Evolutionary conservation across 2,888 invertebrate genomes (phyloP).

Genomic region (Oscheius myriophilus): DNA sequence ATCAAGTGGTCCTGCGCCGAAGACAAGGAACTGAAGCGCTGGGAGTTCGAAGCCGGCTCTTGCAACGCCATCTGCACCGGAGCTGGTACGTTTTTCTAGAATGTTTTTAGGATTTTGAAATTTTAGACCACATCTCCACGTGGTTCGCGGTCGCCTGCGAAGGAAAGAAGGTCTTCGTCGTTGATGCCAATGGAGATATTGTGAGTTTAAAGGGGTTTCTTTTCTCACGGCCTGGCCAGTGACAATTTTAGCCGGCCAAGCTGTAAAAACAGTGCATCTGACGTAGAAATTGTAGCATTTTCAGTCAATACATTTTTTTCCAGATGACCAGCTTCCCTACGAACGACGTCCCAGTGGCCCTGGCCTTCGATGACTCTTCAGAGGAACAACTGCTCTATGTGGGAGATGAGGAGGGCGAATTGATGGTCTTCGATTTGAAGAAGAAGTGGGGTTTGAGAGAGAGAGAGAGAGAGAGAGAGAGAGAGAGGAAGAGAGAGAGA

Average conservation of each 20-base stretch:
- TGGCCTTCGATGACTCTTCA: constrained; percentile 6
- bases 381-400: constrained; percentile 25
- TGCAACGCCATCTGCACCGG: constrained; percentile 42
- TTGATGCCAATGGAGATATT: constrained; percentile 2
- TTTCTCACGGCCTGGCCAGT: too few species aligned
- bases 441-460: too few species aligned
- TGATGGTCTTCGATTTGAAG: constrained; percentile 33
- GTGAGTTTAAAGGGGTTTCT: not conserved
- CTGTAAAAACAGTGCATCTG: too few species aligned
- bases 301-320: too few species aligned
- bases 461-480: too few species aligned
- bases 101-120: too few species aligned
- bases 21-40: constrained; percentile 22
- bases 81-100: constrained; percentile 1
- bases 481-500: too few species aligned
- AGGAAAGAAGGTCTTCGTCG: constrained; percentile 8
- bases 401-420: constrained; percentile 34
- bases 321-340: constrained; percentile 7
- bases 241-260: too few species aligned
- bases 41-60: constrained; percentile 43
- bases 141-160: constrained; percentile 25
- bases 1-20: constrained; percentile 44
- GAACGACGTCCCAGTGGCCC: constrained; percentile 5
- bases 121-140: constrained; percentile 14
- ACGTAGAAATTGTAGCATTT: too few species aligned